Evolutionary conservation across 1,140 invertebrate genomes (phyloP).

Genomic region (Archivesica marissinica): DNA sequence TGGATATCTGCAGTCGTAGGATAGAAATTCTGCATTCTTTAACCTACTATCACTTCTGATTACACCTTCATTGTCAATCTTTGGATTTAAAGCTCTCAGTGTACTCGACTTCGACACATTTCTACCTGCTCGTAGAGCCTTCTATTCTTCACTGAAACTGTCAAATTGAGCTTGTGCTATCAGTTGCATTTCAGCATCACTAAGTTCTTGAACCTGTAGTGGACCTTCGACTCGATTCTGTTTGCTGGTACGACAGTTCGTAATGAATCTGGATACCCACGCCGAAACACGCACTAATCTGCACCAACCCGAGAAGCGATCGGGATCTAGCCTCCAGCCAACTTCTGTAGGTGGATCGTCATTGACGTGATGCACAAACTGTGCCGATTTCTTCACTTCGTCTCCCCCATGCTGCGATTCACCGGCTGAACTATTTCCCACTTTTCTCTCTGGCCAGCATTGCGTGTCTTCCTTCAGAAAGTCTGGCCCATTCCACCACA

Average conservation of each 20-base stretch:
- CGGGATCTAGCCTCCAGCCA: background rate
- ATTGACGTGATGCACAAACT: too few species aligned
- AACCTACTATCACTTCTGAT: background rate
- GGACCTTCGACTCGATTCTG: too few species aligned
- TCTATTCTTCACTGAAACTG: background rate
- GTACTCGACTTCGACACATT: background rate
- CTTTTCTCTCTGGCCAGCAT: conserved; percentile 14
- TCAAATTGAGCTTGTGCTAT: conserved; percentile 6
- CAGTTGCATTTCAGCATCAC: background rate
- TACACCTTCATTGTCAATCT: background rate
- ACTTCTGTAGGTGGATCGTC: background rate
- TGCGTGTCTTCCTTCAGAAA: background rate
- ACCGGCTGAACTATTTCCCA: background rate
- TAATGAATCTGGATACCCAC: conserved; percentile 12
- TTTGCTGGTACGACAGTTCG: background rate
- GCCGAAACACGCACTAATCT: background rate
- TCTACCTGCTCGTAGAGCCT: background rate
- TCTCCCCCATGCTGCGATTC: background rate
- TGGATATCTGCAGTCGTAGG: background rate
- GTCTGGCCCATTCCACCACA: conserved; percentile 18
- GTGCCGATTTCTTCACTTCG: background rate
- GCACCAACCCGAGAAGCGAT: background rate
- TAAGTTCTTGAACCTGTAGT: background rate
- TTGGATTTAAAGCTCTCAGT: background rate
- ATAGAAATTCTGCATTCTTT: conserved; percentile 23